phyloP scores from a whole-genome alignment of 2,888 invertebrate species.

The Electrophaes corylata region DNA sequence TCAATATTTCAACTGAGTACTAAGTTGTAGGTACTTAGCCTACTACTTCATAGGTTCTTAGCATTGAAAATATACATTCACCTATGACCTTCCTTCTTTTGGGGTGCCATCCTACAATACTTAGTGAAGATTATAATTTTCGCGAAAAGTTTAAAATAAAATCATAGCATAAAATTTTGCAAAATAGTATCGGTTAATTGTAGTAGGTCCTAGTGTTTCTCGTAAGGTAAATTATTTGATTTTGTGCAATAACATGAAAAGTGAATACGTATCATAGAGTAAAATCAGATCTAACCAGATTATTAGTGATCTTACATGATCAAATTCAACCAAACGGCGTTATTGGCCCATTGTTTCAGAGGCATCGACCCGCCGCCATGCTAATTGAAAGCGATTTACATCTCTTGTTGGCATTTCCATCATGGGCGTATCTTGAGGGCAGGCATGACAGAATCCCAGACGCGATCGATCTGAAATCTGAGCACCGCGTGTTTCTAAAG shows the following conservation, averaged over 20 bases:
- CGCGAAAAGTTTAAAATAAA: too few relatives aligned
- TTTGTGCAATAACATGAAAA: too few relatives aligned
- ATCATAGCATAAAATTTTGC: too few relatives aligned
- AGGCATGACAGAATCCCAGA: constrained; percentile 41
- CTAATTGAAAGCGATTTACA: constrained; percentile 49
- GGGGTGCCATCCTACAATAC: neutral
- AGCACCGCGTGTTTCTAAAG: constrained; percentile 20
- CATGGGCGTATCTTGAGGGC: constrained; percentile 36
- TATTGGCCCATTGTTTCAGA: constrained; percentile 52
- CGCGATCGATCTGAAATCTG: constrained; percentile 46
- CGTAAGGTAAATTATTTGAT: too few relatives aligned
- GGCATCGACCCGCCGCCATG: constrained; percentile 46
- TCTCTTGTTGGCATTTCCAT: constrained; percentile 49
- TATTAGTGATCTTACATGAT: constrained; percentile 12
- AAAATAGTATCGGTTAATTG: too few relatives aligned
- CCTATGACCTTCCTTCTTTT: neutral
- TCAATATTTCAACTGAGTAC: constrained; percentile 3
- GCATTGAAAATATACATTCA: neutral
- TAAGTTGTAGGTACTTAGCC: neutral
- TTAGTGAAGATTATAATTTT: too few relatives aligned
- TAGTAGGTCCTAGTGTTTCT: too few relatives aligned
- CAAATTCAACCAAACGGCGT: constrained; percentile 35
- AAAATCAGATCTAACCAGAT: neutral
- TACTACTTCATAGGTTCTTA: neutral
- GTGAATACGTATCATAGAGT: too few relatives aligned